Conservation (phyloP, 1,140 invertebrate species). For the Trachymyrmex cornetzi region DNA sequence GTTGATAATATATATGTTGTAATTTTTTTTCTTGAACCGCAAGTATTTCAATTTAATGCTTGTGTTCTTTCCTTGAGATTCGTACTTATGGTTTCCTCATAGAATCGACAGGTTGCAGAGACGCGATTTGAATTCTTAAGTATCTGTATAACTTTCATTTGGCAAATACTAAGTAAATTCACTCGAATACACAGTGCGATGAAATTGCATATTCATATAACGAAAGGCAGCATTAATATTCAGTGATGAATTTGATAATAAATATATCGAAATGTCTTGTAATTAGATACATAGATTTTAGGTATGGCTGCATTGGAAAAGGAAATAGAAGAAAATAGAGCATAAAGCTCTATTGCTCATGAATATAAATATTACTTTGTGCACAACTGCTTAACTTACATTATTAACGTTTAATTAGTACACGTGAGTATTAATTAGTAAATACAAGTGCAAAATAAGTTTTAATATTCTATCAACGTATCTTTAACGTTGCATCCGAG, state of each 20-base stretch:
- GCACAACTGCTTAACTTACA: neutral
- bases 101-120: slow-evolving; percentile 38
- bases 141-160: slow-evolving; percentile 61
- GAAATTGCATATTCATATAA: slow-evolving; percentile 47
- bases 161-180: slow-evolving; percentile 36
- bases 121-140: slow-evolving; percentile 41
- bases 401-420: neutral
- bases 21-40: slow-evolving; percentile 19
- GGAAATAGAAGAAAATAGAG: neutral
- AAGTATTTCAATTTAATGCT: slow-evolving; percentile 19
- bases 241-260: slow-evolving; percentile 14
- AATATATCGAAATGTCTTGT: neutral
- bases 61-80: slow-evolving; percentile 23
- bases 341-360: neutral
- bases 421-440: neutral
- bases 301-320: neutral
- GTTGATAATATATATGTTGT: neutral
- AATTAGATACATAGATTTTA: no score
- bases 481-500: neutral
- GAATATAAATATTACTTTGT: neutral
- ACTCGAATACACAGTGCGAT: neutral
- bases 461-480: neutral
- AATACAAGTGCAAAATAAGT: neutral
- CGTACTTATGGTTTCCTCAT: neutral
- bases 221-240: neutral